Conservation (phyloP, 2,888 invertebrate species). For the Morpho helenor region DNA sequence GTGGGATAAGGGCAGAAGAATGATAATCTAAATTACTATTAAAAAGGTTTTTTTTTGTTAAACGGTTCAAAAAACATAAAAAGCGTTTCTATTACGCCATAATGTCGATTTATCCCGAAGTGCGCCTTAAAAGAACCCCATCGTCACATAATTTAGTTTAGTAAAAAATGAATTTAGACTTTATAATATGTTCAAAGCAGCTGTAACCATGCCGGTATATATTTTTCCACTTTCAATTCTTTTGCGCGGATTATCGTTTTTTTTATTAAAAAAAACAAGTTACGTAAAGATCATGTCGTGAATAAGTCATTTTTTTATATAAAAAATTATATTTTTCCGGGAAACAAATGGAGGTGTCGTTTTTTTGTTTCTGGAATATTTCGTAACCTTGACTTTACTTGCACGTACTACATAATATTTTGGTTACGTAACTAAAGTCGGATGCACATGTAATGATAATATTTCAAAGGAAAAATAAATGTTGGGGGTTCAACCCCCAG, state of each 20-base stretch:
- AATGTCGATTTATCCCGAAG: no score
- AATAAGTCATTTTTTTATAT: slow-evolving; percentile 22
- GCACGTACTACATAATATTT: not conserved
- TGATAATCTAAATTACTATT: no score
- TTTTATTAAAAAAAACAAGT: slow-evolving; percentile 17
- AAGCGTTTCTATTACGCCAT: no score
- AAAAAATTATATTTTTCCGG: slow-evolving; percentile 21
- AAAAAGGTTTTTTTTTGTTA: no score
- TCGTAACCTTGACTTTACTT: slow-evolving; percentile 19
- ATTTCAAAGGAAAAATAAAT: no score
- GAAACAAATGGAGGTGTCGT: slow-evolving; percentile 10
- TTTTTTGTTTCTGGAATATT: slow-evolving; percentile 18
- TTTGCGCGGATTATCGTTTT: slow-evolving; percentile 6
- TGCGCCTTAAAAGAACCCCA: no score
- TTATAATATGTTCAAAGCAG: not conserved
- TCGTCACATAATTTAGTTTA: no score
- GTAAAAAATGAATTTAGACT: no score
- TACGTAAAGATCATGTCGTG: slow-evolving; percentile 17
- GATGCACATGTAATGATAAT: slow-evolving; percentile 6
- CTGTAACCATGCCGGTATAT: not conserved
- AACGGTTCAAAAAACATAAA: no score
- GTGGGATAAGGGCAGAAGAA: no score
- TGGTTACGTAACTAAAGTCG: slow-evolving; percentile 15
- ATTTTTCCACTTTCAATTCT: slow-evolving; percentile 19
- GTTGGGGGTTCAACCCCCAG: no score